Evolutionary conservation across 2,113 vertebrate genomes (phyloP), one percentile per base, ranked within the genome.

Genomic region (Gymnocephalus cernua): DNA sequence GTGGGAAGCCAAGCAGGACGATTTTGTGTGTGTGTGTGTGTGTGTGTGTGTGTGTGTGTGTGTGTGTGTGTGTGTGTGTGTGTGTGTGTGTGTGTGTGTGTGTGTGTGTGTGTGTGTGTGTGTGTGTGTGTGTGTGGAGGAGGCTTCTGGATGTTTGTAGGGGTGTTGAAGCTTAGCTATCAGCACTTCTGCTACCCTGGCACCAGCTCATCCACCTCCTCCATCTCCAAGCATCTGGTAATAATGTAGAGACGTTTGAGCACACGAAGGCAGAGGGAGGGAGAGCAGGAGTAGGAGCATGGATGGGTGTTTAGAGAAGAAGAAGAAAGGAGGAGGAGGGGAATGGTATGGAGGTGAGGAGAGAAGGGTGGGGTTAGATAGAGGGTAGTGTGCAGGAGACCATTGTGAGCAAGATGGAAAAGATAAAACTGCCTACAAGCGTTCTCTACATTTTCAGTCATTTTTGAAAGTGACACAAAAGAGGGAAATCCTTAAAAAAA

Each of bases 221-320:
- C 79, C 86, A 68, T 57, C 54, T 84, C 64, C 59, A 86, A 74
- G 74, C 87, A 86, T 89, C 75, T 89, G 86, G 72, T 69, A 80
- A 83, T 84, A 83, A 84, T 73, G 45, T 16, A 74, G 74, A 85
- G 54, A 72, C 1, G 38, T 38, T 64, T 12, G 79, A 83, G 66
- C 32, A 64, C 47, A 25, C 56, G n/a, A 44, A 29, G 59, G 54
- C 1, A 53, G 71, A 71, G 11, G 45, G 23, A 67, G 61, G 50
- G 51, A 63, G 69, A 59, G 50, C 6, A 27, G 11, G 12, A 21
- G 9, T 35, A 59, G 32, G 16, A 16, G 73, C 32, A 74, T 25
- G 47, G 47, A 75, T 47, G 57, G 23, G 16, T 66, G 68, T 70
- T 75, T 47, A 44, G 59, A 69, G 62, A 2, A 21, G 47, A 38